Percentiles rank a stretch among this genome's conserved stretches.
Conservation (phyloP, 2,888 invertebrate genomes). For the Pseudococcus jackbeardsleyi region DNA sequence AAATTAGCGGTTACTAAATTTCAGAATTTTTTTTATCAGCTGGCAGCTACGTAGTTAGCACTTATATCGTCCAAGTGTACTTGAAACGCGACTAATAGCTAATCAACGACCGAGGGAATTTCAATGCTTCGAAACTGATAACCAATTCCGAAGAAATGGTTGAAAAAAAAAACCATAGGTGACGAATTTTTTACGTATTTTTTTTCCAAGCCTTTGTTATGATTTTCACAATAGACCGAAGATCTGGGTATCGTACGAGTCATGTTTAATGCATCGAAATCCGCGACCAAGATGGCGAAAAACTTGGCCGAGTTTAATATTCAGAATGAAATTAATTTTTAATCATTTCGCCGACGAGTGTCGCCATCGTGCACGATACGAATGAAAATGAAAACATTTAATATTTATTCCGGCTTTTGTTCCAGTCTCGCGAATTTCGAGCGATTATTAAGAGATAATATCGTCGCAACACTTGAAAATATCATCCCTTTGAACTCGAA, state of each 20-base stretch:
- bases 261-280: neutral
- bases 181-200: neutral
- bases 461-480: neutral
- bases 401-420: neutral
- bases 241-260: neutral
- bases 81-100: neutral
- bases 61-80: neutral
- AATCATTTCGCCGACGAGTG: neutral
- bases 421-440: neutral
- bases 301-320: neutral
- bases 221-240: neutral
- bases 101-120: slow-evolving; percentile 30
- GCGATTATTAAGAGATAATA: neutral
- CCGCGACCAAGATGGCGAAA: neutral
- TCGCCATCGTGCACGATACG: neutral
- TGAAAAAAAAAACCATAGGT: too few relatives aligned
- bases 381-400: slow-evolving; percentile 19
- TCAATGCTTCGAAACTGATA: neutral
- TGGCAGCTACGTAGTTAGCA: neutral
- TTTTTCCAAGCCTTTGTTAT: neutral
- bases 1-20: slow-evolving; percentile 8
- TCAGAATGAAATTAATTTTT: slow-evolving; percentile 4
- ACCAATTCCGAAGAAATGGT: neutral
- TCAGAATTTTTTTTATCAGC: slow-evolving; percentile 19
- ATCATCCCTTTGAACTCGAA: neutral